Evolutionary conservation across 2,888 invertebrate genomes (phyloP).

Genomic region (Eulithis prunata): DNA sequence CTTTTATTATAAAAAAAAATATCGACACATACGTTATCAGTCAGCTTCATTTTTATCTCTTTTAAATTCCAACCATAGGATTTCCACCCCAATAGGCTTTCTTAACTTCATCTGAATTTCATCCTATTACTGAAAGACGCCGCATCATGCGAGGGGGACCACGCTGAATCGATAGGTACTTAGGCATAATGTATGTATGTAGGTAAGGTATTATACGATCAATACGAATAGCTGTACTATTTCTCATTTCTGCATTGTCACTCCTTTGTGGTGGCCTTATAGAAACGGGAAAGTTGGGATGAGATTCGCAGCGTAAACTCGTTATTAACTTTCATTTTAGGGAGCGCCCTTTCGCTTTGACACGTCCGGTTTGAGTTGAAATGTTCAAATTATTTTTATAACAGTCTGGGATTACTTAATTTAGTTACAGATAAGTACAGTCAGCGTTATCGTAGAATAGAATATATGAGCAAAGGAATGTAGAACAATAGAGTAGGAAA

Average conservation of each 20-base stretch:
- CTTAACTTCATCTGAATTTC: constrained; percentile 17
- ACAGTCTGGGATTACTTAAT: not conserved
- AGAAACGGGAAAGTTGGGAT: constrained; percentile 45
- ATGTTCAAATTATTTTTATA: constrained; percentile 17
- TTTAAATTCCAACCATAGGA: constrained; percentile 12
- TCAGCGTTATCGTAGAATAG: too few species aligned
- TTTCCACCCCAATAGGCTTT: constrained; percentile 16
- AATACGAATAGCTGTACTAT: constrained; percentile 11
- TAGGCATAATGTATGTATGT: constrained; percentile 5
- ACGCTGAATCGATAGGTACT: constrained; percentile 14
- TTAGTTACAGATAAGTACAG: not conserved
- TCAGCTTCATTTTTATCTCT: not conserved
- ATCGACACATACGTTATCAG: not conserved
- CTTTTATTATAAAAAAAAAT: too few species aligned
- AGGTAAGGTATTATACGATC: not conserved
- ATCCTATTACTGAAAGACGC: constrained; percentile 27
- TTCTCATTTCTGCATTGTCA: constrained; percentile 40
- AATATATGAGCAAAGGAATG: too few species aligned
- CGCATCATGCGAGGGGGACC: constrained; percentile 25
- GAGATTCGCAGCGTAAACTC: constrained; percentile 44
- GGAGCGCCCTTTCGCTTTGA: constrained; percentile 23
- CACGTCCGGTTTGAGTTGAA: constrained; percentile 14
- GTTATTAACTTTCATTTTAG: constrained; percentile 42
- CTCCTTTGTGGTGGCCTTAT: constrained; percentile 39
- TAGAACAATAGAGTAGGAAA: too few species aligned